Base-by-base conservation (phyloP, 1,140 invertebrate genomes). In the Pissodes strobi region DNA sequence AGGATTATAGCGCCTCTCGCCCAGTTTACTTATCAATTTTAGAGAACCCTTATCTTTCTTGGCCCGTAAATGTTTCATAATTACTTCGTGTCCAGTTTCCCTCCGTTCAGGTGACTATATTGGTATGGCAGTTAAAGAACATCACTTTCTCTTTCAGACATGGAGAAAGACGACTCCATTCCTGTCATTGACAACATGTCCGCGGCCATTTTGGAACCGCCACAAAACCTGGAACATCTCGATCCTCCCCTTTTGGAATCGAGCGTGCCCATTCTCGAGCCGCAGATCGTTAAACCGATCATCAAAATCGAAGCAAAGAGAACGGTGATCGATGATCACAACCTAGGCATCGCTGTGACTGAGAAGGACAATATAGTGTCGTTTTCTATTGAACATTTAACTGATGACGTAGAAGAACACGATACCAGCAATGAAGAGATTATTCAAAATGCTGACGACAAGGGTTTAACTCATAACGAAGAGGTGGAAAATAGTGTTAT, bases 361-460 rank as follows among this genome's bases (percentile, higher is more conserved):
- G 66, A 65, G 18, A 58, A 65, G n/a, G 55, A 58, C 21, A 64
- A 64, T 22, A 43, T 56, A 4, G 61, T 64, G 8, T 48, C 41
- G 10, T 64, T 64, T 48, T 48, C 51, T 19, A 64, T 64, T 23
- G 61, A 64, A 13, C 39, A 62, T 39, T 51, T 53, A 13, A 23
- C 18, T 9, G 61, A 55, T 17, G 60, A 62, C 12, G 6, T 22
- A 1, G 49, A 30, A n/a, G 60, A 62, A n/a, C 49, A 30, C 2
- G 60, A 53, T 30, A 23, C 23, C 19, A 53, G 49, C 25, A 62
- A 46, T 34, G 41, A 37, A 49, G 34, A 45, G 6, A 39, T 30
- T 38, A 55, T 10, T 30, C 2, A 52, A 3, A n/a, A 13, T 30
- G 0, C 13, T 17, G n/a, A 18, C n/a, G n/a, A n/a, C n/a, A n/a